Conservation (phyloP, 2,797 vertebrate species). For the Myoxocephalus aenaeus region DNA sequence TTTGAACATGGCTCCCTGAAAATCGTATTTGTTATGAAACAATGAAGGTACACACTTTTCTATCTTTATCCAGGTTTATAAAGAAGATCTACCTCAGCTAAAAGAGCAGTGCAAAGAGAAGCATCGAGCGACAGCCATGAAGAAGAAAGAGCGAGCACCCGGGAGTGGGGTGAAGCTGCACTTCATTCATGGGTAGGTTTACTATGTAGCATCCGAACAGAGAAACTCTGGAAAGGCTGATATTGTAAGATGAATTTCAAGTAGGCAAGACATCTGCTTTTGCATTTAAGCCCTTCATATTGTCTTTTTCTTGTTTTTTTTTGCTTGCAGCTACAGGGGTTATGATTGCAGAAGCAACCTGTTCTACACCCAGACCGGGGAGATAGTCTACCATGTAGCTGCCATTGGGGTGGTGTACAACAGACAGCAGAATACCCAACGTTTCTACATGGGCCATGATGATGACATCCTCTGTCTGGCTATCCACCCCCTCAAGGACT, state of each 20-base stretch:
- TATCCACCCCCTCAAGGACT: constrained; percentile 97
- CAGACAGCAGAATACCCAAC: constrained; percentile 96
- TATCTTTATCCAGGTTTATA: constrained; percentile 90
- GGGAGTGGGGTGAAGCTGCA: constrained; percentile 93
- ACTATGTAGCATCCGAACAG: neutral
- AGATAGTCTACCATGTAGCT: constrained; percentile 98
- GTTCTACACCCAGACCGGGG: constrained; percentile 98
- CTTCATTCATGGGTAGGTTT: constrained; percentile 95
- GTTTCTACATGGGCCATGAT: constrained; percentile 97
- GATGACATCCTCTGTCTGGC: constrained; percentile 98
- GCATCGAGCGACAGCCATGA: constrained; percentile 90
- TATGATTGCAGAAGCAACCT: constrained; percentile 85
- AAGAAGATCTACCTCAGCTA: constrained; percentile 99
- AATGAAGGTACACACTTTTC: constrained; percentile 1
- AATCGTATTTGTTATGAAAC: neutral
- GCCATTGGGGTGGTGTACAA: constrained; percentile 97
- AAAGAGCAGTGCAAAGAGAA: constrained; percentile 98
- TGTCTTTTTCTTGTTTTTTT: neutral
- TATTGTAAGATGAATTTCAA: constrained; percentile 21
- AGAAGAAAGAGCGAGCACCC: constrained; percentile 92
- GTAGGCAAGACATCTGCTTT: neutral
- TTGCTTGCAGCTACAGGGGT: constrained; percentile 77
- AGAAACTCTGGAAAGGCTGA: neutral
- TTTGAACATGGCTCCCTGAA: neutral
- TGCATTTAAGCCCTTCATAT: neutral